A percentile compares a stretch with the other conserved stretches of the same genome.
Conservation (phyloP, 2,797 vertebrate species). For the Cephalopachus bancanus region DNA sequence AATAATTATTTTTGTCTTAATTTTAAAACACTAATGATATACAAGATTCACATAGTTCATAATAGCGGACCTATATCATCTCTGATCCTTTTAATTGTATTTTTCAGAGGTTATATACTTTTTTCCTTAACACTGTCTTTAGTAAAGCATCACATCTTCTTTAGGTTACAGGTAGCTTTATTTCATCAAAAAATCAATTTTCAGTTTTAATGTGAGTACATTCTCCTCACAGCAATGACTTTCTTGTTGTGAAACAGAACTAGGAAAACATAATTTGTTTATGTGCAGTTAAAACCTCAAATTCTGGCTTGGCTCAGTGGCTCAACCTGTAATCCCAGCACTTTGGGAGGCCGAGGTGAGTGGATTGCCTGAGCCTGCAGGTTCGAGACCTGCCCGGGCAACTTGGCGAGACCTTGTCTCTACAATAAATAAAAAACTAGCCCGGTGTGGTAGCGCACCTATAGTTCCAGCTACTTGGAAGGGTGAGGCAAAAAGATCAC, state of each 20-base stretch:
- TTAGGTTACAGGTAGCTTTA: conserved; percentile 37
- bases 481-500: too few species aligned
- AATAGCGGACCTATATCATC: neutral
- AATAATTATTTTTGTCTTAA: neutral
- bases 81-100: neutral
- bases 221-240: conserved; percentile 61
- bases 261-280: conserved; percentile 75
- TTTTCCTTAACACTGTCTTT: conserved; percentile 46
- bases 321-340: too few species aligned
- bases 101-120: conserved; percentile 16
- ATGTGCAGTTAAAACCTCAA: conserved; percentile 69
- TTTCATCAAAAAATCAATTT: conserved; percentile 82
- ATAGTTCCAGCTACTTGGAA: too few species aligned
- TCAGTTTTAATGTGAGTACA: conserved; percentile 59
- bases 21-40: neutral
- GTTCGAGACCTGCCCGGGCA: too few species aligned
- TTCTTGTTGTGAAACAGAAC: conserved; percentile 77
- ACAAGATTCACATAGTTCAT: conserved; percentile 2
- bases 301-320: neutral
- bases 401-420: too few species aligned
- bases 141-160: conserved; percentile 67
- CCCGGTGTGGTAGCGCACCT: too few species aligned
- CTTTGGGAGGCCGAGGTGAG: too few species aligned
- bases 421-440: too few species aligned
- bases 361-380: too few species aligned